These are phyloP conservation scores for Nothoprocta pentlandii DNA, from an alignment of 2,113 vertebrate genomes.

Conservation along the genomic window DNA sequence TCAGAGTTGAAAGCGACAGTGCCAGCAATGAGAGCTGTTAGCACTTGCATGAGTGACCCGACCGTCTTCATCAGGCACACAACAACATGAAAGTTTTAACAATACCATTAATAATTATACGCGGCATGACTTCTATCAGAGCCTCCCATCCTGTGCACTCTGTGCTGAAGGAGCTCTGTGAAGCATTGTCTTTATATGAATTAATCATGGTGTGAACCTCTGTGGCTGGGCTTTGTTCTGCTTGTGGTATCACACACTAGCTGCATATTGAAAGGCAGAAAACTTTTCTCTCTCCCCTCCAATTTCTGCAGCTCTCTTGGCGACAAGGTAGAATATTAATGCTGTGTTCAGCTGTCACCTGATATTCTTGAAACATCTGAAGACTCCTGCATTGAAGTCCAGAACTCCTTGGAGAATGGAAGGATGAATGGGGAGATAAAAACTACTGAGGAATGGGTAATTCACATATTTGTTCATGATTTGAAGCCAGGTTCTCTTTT, in stretches of 20 bases:
- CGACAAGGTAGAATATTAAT: neutral
- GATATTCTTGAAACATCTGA: neutral
- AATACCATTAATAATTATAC: neutral
- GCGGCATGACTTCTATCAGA: neutral
- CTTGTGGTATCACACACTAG: neutral
- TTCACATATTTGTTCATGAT: neutral
- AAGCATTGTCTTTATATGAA: neutral
- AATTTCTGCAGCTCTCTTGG: neutral
- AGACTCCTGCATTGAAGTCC: neutral
- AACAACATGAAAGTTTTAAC: neutral
- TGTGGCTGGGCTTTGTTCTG: neutral
- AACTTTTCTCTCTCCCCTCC: neutral
- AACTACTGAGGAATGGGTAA: neutral
- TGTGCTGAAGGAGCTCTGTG: neutral
- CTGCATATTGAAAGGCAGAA: neutral
- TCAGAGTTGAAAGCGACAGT: rapidly evolving
- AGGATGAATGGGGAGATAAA: neutral
- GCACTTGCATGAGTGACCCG: neutral
- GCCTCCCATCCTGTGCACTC: neutral
- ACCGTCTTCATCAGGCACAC: neutral
- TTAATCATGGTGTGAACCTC: neutral
- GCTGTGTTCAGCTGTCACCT: neutral
- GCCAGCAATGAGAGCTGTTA: neutral
- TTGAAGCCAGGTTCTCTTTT: neutral
- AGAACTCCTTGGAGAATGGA: neutral